phyloP scores from a whole-genome alignment of 2,113 vertebrate genomes.

The Tor tambroides region DNA sequence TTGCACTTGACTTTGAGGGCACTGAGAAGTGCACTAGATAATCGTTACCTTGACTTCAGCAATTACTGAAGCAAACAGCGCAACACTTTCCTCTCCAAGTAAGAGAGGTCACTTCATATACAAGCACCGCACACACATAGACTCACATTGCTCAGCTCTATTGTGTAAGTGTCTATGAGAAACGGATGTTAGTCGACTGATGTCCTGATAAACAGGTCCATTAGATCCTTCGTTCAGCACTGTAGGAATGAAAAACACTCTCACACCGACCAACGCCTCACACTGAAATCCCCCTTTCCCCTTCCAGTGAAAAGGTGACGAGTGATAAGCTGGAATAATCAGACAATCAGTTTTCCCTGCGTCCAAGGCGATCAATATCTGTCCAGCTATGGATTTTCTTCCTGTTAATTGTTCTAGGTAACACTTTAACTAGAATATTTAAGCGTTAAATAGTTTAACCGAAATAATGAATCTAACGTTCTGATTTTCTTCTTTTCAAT shows the following conservation, averaged over 20 bases:
- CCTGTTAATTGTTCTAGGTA: not conserved
- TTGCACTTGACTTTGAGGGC: constrained; percentile 48
- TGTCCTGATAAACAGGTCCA: constrained; percentile 57
- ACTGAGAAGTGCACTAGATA: constrained; percentile 29
- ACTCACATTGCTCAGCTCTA: constrained; percentile 57
- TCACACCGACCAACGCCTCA: constrained; percentile 36
- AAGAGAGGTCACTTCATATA: constrained; percentile 56
- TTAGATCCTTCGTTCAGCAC: constrained; percentile 55
- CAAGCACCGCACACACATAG: constrained; percentile 44
- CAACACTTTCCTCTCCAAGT: constrained; percentile 54
- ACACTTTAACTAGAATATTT: no score
- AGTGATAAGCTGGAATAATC: constrained; percentile 14
- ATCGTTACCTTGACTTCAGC: constrained; percentile 67
- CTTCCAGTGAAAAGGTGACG: constrained; percentile 12
- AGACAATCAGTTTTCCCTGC: not conserved
- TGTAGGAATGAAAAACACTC: constrained; percentile 59
- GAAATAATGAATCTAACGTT: no score
- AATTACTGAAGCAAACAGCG: constrained; percentile 67
- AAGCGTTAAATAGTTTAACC: no score
- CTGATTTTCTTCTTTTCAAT: no score
- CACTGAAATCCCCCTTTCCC: constrained; percentile 26
- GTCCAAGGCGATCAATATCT: not conserved
- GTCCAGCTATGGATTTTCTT: not conserved
- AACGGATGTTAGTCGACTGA: constrained; percentile 56
- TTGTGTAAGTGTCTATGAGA: constrained; percentile 57